Evolutionary conservation across 2,888 invertebrate species (phyloP).

Genomic region (Spialia ferax): DNA sequence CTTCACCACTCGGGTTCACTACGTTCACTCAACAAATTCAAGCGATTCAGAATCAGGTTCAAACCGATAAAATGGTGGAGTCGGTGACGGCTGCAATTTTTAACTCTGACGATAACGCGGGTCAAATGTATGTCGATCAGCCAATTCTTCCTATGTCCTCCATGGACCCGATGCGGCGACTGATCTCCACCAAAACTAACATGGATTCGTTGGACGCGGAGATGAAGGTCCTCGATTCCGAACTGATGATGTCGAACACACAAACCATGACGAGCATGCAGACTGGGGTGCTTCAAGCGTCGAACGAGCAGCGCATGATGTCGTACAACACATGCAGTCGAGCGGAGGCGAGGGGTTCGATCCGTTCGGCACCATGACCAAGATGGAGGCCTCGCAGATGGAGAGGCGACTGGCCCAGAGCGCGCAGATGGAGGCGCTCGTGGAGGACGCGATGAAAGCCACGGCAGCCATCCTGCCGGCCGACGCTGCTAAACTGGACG

Average conservation of each 20-base stretch:
- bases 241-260: conserved; percentile 66
- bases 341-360: conserved; percentile 62
- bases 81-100: conserved; percentile 82
- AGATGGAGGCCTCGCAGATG: conserved; percentile 71
- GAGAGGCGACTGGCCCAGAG: conserved; percentile 73
- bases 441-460: conserved; percentile 81
- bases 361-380: conserved; percentile 73
- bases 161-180: conserved; percentile 65
- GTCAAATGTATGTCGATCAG: conserved; percentile 66
- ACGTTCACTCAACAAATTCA: conserved; percentile 80
- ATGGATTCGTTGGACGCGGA: conserved; percentile 61
- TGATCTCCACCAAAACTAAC: conserved; percentile 63
- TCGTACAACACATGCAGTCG: conserved; percentile 60
- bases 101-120: conserved; percentile 69
- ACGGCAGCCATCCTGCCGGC: conserved; percentile 75
- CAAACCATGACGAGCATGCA: conserved; percentile 49
- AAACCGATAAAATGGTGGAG: conserved; percentile 85
- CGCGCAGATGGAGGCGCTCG: conserved; percentile 80
- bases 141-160: conserved; percentile 59
- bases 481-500: conserved; percentile 85
- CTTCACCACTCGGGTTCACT: conserved; percentile 66
- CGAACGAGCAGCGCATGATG: conserved; percentile 60
- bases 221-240: conserved; percentile 68
- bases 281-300: conserved; percentile 51
- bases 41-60: conserved; percentile 80